A percentile compares a stretch with the other conserved stretches of the same genome.
Evolutionary conservation across 2,797 vertebrate genomes (phyloP).

Genomic region (Poecilia velifera): DNA sequence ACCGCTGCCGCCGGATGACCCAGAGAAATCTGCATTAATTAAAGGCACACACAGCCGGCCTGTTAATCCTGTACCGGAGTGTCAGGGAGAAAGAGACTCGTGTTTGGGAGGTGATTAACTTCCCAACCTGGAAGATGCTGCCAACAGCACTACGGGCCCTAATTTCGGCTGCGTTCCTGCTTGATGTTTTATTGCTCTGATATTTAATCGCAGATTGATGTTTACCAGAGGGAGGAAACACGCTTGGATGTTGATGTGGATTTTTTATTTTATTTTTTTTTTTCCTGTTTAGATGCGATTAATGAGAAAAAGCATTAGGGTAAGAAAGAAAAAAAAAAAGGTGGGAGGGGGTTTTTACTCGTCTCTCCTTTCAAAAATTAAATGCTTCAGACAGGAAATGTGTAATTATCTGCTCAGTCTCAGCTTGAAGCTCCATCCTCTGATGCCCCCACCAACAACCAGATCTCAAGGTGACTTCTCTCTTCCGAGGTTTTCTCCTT

Average conservation of each 20-base stretch:
- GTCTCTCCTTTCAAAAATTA: constrained; percentile 40
- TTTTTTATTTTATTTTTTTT: constrained; percentile 16
- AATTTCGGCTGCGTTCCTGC: constrained; percentile 79
- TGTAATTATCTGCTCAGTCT: constrained; percentile 67
- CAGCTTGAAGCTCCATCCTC: constrained; percentile 63
- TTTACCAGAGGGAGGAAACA: constrained; percentile 78
- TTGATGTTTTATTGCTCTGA: constrained; percentile 72
- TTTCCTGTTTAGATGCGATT: constrained; percentile 43
- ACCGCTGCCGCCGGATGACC: constrained; percentile 64
- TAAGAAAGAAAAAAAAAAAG: constrained; percentile 3
- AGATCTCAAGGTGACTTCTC: constrained; percentile 73
- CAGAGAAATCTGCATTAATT: constrained; percentile 74
- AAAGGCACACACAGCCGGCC: constrained; percentile 56
- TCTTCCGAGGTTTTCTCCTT: constrained; percentile 36
- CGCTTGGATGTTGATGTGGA: constrained; percentile 56
- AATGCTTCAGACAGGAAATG: constrained; percentile 63
- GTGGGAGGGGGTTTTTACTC: not conserved
- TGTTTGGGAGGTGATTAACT: constrained; percentile 87
- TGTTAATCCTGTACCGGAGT: constrained; percentile 73
- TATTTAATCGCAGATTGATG: constrained; percentile 75
- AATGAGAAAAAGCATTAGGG: constrained; percentile 44
- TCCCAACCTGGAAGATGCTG: constrained; percentile 82
- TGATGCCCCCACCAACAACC: constrained; percentile 49
- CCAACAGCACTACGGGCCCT: constrained; percentile 81
- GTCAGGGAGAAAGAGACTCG: constrained; percentile 76